phyloP scores from a whole-genome alignment of 2,797 vertebrate genomes.

The Gobionotothen gibberifrons region DNA sequence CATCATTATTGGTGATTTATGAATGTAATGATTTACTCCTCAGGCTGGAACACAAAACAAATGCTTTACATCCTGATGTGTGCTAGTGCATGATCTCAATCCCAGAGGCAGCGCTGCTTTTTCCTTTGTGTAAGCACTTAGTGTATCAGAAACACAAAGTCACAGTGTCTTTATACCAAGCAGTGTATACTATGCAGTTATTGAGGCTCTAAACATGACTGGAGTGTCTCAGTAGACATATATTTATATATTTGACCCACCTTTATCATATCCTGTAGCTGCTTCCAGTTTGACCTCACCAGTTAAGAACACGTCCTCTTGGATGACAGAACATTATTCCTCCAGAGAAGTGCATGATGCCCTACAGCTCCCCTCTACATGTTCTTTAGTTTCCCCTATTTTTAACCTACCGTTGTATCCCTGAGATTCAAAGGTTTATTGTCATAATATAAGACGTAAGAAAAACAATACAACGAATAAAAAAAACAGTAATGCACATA shows the following conservation, averaged over 20 bases:
- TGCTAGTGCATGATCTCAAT: conserved; percentile 7
- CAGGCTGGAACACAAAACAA: conserved; percentile 18
- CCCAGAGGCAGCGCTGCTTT: conserved; percentile 11
- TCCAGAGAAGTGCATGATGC: neutral
- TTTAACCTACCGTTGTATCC: neutral
- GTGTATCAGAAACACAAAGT: conserved; percentile 31
- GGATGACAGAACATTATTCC: conserved; percentile 2
- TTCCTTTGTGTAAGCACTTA: conserved; percentile 6
- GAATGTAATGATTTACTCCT: conserved; percentile 22
- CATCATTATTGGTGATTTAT: conserved; percentile 9
- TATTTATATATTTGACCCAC: neutral
- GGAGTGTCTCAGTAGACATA: neutral
- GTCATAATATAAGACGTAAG: too few species aligned
- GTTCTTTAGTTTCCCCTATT: neutral
- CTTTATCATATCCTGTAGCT: conserved; percentile 11
- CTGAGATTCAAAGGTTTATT: neutral
- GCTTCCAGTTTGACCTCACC: conserved; percentile 9
- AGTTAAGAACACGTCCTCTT: neutral
- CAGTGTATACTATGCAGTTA: neutral
- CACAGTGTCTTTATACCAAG: conserved; percentile 17
- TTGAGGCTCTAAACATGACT: conserved; percentile 27
- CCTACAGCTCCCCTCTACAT: neutral
- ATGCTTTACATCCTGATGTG: conserved; percentile 2
- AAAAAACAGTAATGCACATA: too few species aligned
- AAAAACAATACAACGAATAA: too few species aligned